Evolutionary conservation across 2,797 vertebrate genomes (phyloP).

Genomic region (Amazona ochrocephala): DNA sequence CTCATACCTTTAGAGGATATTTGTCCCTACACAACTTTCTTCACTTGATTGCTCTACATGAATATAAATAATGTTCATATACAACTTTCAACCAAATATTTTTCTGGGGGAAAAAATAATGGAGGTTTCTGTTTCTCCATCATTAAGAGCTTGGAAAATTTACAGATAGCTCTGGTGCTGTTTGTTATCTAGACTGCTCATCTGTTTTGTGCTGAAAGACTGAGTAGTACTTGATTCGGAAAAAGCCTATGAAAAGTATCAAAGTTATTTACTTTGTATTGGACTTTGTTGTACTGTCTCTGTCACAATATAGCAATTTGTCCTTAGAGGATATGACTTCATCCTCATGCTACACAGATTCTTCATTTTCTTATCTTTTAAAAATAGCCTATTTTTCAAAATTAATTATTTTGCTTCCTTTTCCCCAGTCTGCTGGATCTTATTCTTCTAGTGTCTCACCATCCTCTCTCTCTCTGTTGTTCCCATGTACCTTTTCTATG

Average conservation of each 20-base stretch:
- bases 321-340: not conserved
- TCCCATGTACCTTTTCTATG: not conserved
- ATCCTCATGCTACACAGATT: not conserved
- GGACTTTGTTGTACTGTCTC: not conserved
- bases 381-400: not conserved
- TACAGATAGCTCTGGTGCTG: not conserved
- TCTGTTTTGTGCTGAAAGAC: not conserved
- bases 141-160: not conserved
- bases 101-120: not conserved
- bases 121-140: not conserved
- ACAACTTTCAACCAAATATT: not conserved
- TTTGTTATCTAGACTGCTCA: not conserved
- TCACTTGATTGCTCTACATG: not conserved
- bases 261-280: not conserved
- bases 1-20: not conserved
- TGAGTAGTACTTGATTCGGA: not conserved
- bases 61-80: conserved; percentile 2
- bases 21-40: not conserved
- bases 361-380: not conserved
- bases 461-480: not conserved
- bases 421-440: not conserved
- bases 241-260: not conserved
- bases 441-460: not conserved
- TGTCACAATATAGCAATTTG: not conserved
- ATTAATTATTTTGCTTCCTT: not conserved